Evolutionary conservation across 2,113 vertebrate species (phyloP).

Genomic region (Camarhynchus parvulus): DNA sequence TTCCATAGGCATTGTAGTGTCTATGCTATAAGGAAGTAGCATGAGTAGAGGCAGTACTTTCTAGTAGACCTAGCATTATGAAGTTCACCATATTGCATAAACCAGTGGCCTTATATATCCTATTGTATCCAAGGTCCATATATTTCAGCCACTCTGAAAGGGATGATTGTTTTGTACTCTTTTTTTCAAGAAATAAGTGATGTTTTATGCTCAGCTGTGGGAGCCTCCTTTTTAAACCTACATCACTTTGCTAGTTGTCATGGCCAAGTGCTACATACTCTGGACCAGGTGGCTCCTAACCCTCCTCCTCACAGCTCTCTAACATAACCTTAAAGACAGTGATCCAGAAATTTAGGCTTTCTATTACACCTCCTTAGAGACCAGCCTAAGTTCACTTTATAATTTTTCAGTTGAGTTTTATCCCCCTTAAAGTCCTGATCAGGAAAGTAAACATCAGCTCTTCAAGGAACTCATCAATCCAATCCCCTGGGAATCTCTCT

Average conservation of each 20-base stretch:
- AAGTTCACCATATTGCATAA: neutral
- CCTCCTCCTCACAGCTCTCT: neutral
- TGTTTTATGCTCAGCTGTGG: neutral
- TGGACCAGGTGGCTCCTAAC: neutral
- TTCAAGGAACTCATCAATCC: neutral
- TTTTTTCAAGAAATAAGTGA: neutral
- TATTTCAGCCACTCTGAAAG: neutral
- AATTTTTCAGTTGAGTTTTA: neutral
- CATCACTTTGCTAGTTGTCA: neutral
- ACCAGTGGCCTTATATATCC: neutral
- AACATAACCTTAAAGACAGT: neutral
- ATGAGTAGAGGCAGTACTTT: neutral
- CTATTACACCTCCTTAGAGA: neutral
- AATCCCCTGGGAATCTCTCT: neutral
- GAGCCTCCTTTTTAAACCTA: neutral
- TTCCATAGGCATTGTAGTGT: neutral
- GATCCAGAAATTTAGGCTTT: neutral
- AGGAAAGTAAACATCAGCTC: neutral
- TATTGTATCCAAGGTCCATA: neutral
- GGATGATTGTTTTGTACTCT: neutral
- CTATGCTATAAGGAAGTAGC: neutral
- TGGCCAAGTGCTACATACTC: neutral
- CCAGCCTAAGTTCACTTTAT: neutral
- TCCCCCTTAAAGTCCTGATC: neutral
- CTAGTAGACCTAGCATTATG: neutral